These are phyloP conservation scores for Acanthiza pusilla DNA, from an alignment of 2,797 vertebrate species.

Conservation along the genomic window DNA sequence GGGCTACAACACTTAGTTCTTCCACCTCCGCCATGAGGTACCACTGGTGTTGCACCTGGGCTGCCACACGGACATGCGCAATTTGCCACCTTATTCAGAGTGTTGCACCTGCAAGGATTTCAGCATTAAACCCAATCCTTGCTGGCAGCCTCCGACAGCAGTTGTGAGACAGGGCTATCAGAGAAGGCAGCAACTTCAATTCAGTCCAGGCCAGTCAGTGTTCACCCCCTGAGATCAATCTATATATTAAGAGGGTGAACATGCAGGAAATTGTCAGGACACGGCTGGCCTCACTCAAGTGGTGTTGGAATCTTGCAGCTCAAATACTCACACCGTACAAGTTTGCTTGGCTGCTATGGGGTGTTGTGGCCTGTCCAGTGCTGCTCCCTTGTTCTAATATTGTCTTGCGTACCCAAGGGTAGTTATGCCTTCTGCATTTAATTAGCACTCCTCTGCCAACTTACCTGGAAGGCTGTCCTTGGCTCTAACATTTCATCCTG, in stretches of 20 bases:
- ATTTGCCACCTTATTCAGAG: fast-evolving
- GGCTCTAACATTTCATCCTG: background rate
- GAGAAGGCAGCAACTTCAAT: background rate
- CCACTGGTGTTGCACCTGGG: background rate
- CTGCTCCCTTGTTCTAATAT: background rate
- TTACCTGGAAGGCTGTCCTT: background rate
- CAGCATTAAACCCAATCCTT: background rate
- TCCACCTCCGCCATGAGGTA: background rate
- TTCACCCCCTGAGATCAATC: background rate
- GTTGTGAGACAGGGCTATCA: fast-evolving
- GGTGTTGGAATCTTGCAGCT: background rate
- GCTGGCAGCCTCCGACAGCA: background rate
- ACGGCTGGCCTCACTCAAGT: background rate
- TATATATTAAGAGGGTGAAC: background rate
- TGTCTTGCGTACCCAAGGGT: background rate
- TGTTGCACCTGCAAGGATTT: background rate
- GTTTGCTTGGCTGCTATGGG: background rate
- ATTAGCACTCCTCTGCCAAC: background rate
- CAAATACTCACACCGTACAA: background rate
- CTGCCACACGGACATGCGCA: fast-evolving
- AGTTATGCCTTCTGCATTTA: background rate
- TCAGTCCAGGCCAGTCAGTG: background rate
- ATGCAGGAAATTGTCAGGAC: background rate
- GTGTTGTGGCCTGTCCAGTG: background rate
- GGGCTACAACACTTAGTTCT: background rate